Conservation (phyloP, 2,888 invertebrate species). For the Panzeria rudis region DNA sequence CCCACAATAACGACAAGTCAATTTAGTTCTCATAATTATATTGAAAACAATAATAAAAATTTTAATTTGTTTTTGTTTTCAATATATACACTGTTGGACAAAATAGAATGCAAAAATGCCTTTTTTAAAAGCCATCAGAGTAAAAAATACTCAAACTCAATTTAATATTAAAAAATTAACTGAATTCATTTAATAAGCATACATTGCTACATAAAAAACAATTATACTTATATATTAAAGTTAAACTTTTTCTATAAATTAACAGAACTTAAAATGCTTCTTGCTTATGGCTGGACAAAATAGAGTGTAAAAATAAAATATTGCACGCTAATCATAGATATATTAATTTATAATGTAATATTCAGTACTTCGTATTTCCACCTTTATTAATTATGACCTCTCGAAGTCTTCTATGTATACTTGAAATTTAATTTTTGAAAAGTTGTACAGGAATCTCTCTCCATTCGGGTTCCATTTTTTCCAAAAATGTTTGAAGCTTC, state of each 20-base stretch:
- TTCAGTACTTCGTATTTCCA: conserved; percentile 5
- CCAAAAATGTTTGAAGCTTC: neutral
- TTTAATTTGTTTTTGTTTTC: no score
- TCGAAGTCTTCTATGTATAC: neutral
- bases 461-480: conserved; percentile 3
- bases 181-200: neutral
- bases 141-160: no score
- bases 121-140: no score
- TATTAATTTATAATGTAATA: no score
- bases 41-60: no score
- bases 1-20: no score
- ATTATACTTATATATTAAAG: neutral
- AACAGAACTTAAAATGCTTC: no score
- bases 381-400: neutral
- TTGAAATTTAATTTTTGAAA: neutral
- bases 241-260: no score
- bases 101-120: conserved; percentile 1
- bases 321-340: no score
- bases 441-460: neutral
- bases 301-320: no score
- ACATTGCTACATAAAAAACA: neutral
- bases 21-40: no score
- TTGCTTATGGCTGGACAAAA: no score
- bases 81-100: conserved; percentile 1
- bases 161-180: neutral